Evolutionary conservation across 2,113 vertebrate species (phyloP).

Genomic region (Sylvia atricapilla): DNA sequence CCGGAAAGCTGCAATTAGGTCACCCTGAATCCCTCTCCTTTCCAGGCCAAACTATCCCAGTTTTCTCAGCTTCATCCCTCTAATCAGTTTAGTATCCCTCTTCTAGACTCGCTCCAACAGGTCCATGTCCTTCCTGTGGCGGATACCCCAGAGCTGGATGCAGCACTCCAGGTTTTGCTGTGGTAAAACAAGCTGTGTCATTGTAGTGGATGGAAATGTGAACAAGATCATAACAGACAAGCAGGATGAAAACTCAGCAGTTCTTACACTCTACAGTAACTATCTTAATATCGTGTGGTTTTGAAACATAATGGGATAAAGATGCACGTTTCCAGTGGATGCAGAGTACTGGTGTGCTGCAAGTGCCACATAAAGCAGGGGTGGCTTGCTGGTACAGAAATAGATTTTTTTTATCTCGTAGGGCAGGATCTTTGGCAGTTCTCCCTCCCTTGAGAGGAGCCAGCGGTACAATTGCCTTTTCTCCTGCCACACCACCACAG

Average conservation of each 20-base stretch:
- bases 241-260: background rate
- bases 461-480: background rate
- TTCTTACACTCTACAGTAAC: background rate
- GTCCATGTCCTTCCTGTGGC: background rate
- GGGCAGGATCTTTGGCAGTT: background rate
- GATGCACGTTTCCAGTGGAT: background rate
- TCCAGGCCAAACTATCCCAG: background rate
- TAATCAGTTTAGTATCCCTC: background rate
- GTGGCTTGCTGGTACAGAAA: background rate
- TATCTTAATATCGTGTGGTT: background rate
- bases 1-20: background rate
- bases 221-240: background rate
- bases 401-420: background rate
- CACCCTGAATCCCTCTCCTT: background rate
- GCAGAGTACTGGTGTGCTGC: background rate
- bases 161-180: background rate
- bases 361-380: background rate
- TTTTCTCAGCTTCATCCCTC: background rate
- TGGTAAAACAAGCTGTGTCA: background rate
- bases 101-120: background rate
- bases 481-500: rapidly evolving
- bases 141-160: background rate
- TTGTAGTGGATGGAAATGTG: background rate
- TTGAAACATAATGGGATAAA: background rate
- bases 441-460: background rate